phyloP scores from a whole-genome alignment of 2,888 invertebrate genomes.

The Leucophenga montana region DNA sequence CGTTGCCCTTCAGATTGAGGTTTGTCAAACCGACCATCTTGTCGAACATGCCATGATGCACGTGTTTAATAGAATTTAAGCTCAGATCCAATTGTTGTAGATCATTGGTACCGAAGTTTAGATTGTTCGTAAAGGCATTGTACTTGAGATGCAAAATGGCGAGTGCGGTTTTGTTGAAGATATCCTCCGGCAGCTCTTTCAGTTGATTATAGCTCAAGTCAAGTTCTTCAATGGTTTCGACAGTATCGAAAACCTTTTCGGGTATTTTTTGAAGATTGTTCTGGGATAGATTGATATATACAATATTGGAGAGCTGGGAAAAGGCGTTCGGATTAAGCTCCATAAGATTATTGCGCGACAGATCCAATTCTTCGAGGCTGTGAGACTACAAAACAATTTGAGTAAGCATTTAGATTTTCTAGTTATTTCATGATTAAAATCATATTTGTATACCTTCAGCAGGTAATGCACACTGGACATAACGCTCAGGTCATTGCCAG shows the following conservation, averaged over 20 bases:
- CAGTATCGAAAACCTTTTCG: slow-evolving; percentile 75
- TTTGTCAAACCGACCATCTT: slow-evolving; percentile 79
- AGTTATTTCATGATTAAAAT: not conserved
- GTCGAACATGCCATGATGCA: slow-evolving; percentile 80
- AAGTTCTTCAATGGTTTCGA: slow-evolving; percentile 80
- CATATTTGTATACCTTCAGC: slow-evolving; percentile 56
- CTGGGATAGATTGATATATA: slow-evolving; percentile 80
- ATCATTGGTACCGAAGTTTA: slow-evolving; percentile 77
- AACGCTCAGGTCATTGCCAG: slow-evolving; percentile 78
- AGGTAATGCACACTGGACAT: slow-evolving; percentile 70
- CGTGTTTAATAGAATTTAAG: slow-evolving; percentile 79
- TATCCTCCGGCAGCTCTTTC: slow-evolving; percentile 77
- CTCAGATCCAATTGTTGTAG: slow-evolving; percentile 81
- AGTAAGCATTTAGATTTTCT: no score
- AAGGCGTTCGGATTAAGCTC: slow-evolving; percentile 79
- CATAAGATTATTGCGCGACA: slow-evolving; percentile 81
- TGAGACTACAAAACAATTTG: slow-evolving; percentile 70
- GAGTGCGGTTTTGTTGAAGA: slow-evolving; percentile 81
- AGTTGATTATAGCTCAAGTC: slow-evolving; percentile 83
- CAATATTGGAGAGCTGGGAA: slow-evolving; percentile 78
- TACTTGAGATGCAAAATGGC: slow-evolving; percentile 81
- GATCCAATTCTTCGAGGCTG: slow-evolving; percentile 81
- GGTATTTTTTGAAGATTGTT: slow-evolving; percentile 78
- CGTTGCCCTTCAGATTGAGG: slow-evolving; percentile 81
- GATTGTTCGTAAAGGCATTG: slow-evolving; percentile 79